Percentiles rank a stretch among this genome's conserved stretches.
Conservation (phyloP, 2,113 vertebrate genomes). For the Catharus fuscescens region DNA sequence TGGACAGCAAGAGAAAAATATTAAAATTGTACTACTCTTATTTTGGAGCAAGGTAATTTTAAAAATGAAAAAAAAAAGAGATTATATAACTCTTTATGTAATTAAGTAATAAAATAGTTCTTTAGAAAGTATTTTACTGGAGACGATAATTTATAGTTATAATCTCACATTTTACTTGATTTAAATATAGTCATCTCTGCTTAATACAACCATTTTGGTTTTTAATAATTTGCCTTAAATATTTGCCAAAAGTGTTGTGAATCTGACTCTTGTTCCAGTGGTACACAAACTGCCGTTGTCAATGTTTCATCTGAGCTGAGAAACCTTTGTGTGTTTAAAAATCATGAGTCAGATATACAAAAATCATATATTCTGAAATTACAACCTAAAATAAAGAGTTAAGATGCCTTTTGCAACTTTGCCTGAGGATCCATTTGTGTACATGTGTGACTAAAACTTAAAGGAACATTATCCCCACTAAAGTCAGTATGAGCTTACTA, state of each 20-base stretch:
- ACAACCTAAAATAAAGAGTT: background rate
- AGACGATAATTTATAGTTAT: background rate
- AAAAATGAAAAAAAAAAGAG: fast-evolving
- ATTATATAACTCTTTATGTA: background rate
- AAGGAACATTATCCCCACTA: background rate
- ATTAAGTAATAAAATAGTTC: background rate
- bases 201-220: background rate
- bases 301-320: background rate
- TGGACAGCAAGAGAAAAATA: background rate
- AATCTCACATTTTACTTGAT: background rate
- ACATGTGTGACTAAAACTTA: background rate
- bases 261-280: background rate
- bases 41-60: background rate
- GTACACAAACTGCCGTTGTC: background rate
- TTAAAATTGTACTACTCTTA: background rate
- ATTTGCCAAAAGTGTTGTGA: background rate
- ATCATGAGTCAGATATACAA: background rate
- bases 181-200: background rate
- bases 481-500: background rate
- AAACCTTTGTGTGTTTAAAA: background rate
- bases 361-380: background rate
- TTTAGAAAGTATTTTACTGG: background rate
- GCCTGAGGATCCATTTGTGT: background rate
- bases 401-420: background rate
- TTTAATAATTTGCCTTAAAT: background rate